Percentiles rank a stretch among this genome's conserved stretches.
phyloP scores from a whole-genome alignment of 2,888 invertebrate species.

The Octodonta nipae region DNA sequence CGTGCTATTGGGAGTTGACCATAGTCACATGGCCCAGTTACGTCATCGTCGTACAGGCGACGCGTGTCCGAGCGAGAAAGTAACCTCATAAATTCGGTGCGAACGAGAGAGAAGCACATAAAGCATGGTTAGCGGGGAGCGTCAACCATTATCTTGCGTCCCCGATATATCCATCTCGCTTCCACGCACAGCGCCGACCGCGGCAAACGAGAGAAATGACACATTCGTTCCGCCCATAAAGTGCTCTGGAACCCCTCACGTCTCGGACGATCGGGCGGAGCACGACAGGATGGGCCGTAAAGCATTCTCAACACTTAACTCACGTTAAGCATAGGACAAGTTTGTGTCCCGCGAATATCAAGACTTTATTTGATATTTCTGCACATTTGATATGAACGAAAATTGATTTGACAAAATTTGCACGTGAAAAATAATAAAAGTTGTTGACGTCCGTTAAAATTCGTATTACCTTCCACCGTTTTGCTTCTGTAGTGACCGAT shows the following conservation, averaged over 20 bases:
- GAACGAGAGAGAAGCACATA: conserved; percentile 39
- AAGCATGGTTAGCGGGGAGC: conserved; percentile 40
- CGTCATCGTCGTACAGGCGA: conserved; percentile 31
- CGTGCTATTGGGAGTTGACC: conserved; percentile 31
- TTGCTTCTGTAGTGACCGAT: conserved; percentile 30
- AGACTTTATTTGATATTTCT: no score
- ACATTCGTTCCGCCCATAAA: conserved; percentile 39
- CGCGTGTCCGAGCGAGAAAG: conserved; percentile 37
- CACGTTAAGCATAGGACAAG: conserved; percentile 37
- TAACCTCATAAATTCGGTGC: conserved; percentile 36
- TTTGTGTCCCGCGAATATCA: conserved; percentile 30
- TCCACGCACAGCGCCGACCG: not conserved
- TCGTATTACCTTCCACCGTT: conserved; percentile 4
- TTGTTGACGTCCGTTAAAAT: not conserved
- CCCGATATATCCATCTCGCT: conserved; percentile 27
- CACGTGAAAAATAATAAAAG: not conserved
- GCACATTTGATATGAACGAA: not conserved
- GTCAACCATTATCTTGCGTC: conserved; percentile 39
- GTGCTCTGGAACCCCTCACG: conserved; percentile 27
- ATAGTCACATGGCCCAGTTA: conserved; percentile 33
- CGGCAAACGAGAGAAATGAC: conserved; percentile 32
- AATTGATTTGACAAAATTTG: not conserved
- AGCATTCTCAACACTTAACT: conserved; percentile 40
- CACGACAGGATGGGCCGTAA: conserved; percentile 31
- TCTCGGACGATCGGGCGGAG: conserved; percentile 30